phyloP scores from a whole-genome alignment of 2,888 invertebrate genomes.

The Idaea dimidiata region DNA sequence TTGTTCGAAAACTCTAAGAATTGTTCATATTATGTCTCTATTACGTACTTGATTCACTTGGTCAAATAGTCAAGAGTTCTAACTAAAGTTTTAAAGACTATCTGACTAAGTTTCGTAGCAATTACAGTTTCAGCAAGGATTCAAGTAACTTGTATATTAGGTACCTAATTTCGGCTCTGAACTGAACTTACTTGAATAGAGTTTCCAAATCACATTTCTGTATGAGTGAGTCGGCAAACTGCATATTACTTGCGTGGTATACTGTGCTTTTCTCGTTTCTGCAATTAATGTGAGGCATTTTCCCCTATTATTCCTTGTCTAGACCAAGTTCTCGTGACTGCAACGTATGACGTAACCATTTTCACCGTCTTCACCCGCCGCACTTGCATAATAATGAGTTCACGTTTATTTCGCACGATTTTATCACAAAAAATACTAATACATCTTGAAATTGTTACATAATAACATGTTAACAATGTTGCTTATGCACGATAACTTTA shows the following conservation, averaged over 20 bases:
- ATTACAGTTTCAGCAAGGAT: neutral
- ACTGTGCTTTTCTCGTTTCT: neutral
- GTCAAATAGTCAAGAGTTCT: neutral
- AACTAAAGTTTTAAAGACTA: neutral
- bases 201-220: slow-evolving; percentile 1
- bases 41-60: neutral
- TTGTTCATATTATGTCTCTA: too few species aligned
- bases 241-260: neutral
- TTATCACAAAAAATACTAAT: slow-evolving; percentile 36
- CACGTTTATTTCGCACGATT: slow-evolving; percentile 49
- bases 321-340: slow-evolving; percentile 36
- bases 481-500: slow-evolving; percentile 12
- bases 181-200: neutral
- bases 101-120: slow-evolving; percentile 4
- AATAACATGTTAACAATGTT: slow-evolving; percentile 22
- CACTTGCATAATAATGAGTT: slow-evolving; percentile 49
- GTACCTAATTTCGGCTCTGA: neutral
- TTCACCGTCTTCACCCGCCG: slow-evolving; percentile 43
- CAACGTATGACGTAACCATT: slow-evolving; percentile 47
- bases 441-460: slow-evolving; percentile 33
- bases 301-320: slow-evolving; percentile 30
- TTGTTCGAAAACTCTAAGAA: too few species aligned
- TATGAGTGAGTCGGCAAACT: slow-evolving; percentile 1
- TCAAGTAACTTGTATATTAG: neutral
- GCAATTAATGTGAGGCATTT: slow-evolving; percentile 9